These are phyloP conservation scores for Andrena bucephala DNA, from an alignment of 2,888 invertebrate species.

Conservation along the genomic window DNA sequence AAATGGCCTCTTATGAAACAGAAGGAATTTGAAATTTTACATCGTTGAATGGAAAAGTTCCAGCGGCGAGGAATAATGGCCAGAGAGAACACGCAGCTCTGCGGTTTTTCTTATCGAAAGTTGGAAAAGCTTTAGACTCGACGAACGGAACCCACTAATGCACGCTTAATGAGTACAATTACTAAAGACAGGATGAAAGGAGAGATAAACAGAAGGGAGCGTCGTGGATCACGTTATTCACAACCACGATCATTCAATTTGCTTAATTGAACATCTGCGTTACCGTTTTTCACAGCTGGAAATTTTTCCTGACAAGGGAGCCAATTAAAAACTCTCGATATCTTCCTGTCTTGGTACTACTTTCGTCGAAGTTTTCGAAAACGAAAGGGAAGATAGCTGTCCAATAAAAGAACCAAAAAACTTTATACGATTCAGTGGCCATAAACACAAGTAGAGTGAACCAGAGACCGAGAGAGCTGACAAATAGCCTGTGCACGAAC, in stretches of 20 bases:
- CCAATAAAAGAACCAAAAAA: neutral
- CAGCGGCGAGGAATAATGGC: neutral
- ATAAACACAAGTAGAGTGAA: neutral
- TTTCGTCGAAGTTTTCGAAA: neutral
- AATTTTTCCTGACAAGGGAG: neutral
- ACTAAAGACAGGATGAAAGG: constrained; percentile 38
- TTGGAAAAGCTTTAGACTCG: constrained; percentile 4
- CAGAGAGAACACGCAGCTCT: neutral
- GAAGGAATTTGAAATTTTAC: too few species aligned
- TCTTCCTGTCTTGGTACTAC: neutral
- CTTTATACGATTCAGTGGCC: neutral
- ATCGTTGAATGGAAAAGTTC: too few species aligned
- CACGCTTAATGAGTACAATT: constrained; percentile 62
- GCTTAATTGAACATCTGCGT: constrained; percentile 11
- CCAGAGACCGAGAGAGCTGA: neutral
- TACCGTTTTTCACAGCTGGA: too few species aligned
- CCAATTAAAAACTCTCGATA: neutral
- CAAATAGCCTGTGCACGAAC: neutral
- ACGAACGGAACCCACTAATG: constrained; percentile 38
- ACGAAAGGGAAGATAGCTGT: neutral
- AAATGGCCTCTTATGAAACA: too few species aligned
- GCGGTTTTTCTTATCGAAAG: constrained; percentile 7
- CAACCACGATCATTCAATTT: constrained; percentile 41
- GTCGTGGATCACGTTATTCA: constrained; percentile 15
- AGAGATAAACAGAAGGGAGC: constrained; percentile 37